Evolutionary conservation across 2,888 invertebrate genomes (phyloP), one percentile per base, ranked within the genome.

Genomic region (Diarsia rubi): DNA sequence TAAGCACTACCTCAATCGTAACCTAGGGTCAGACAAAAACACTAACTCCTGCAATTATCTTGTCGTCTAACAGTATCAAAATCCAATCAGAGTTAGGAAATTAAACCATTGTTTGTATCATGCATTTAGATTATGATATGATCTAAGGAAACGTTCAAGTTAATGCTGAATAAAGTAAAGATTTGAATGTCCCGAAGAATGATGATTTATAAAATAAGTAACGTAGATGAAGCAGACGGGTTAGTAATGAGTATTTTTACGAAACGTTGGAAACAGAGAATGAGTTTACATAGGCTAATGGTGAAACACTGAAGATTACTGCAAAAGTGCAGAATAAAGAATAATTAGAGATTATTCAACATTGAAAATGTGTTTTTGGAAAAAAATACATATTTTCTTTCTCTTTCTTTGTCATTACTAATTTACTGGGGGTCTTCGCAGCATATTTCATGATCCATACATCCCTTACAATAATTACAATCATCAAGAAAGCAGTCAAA

Each of bases 21-120:
- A 49, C 11, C 37, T 66, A 44, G 21, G 47, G 44, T 77, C 62
- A 63, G 21, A 45, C 44, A 69, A 70, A 59, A 76, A 66, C 63
- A 64, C 45, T n/a, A 66, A 19, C 65, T 27, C 42, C 47, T 42
- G 69, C 42, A 69, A 78, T 79, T 79, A 82, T 27, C 14, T 66
- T 57, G n/a, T 57, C 44, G 8, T 31, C 16, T 54, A 47, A 63
- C 31, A 27, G 27, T 60, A 45, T 60, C 65, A 78, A 77, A 82
- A 65, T 77, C 62, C 78, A 57, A 6, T 21, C 21, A 16, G 37
- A 27, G 47, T 54, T 57, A 65, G 16, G 54, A 64, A 63, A 67
- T 45, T 75, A 0, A 45, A 66, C 62, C 14, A 63, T 45, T 67
- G 54, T 75, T 59, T 59, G 6, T 78, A 24, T 57, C 16, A 57